phyloP scores from a whole-genome alignment of 2,888 invertebrate species.

The Escarpia spicata region DNA sequence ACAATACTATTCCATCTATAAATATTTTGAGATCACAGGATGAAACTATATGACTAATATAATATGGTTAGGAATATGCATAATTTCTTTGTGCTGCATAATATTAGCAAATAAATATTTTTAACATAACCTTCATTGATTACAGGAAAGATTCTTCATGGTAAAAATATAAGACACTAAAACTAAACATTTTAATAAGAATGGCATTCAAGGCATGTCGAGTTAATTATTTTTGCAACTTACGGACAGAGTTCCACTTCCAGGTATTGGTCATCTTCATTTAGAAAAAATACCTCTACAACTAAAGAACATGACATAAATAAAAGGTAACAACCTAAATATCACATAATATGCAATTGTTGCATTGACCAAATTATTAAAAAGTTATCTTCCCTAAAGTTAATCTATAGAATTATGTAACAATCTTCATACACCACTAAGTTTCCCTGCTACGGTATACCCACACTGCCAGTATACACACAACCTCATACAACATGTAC shows the following conservation, averaged over 20 bases:
- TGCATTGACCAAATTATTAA: neutral
- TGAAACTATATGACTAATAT: neutral
- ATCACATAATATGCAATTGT: neutral
- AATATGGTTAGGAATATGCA: constrained; percentile 23
- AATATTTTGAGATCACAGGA: too few species aligned
- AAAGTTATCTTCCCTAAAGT: neutral
- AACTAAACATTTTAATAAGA: too few species aligned
- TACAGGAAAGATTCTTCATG: neutral
- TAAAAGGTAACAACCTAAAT: neutral
- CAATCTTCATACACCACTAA: too few species aligned
- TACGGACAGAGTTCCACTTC: constrained; percentile 69
- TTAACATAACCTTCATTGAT: neutral
- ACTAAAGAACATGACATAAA: constrained; percentile 54
- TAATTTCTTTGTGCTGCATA: constrained; percentile 1
- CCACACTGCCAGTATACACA: too few species aligned
- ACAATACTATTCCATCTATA: too few species aligned
- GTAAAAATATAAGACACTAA: neutral
- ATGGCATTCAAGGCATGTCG: neutral
- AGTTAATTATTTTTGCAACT: constrained; percentile 50
- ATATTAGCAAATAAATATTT: constrained; percentile 43
- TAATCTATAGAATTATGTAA: neutral
- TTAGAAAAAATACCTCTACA: constrained; percentile 69
- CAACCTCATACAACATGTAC: too few species aligned
- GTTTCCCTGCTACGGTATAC: too few species aligned
- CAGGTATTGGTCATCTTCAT: constrained; percentile 66